A percentile compares a stretch with the other conserved stretches of the same genome.
These are phyloP conservation scores for Clinocottus analis DNA, from an alignment of 2,113 vertebrate genomes.

Conservation along the genomic window DNA sequence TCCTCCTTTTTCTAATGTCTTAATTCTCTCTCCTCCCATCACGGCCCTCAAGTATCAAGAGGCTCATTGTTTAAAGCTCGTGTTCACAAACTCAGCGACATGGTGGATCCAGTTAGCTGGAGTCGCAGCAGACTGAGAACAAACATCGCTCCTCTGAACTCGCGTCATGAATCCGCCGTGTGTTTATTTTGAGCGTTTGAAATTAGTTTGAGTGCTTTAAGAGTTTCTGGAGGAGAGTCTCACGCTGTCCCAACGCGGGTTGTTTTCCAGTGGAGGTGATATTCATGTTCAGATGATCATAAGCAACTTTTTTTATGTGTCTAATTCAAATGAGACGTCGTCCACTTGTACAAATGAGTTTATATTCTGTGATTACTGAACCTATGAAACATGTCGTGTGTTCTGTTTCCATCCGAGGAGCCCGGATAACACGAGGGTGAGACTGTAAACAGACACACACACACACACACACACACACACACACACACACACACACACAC, in stretches of 20 bases:
- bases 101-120: slow-evolving; percentile 28
- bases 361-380: too few species aligned
- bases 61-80: slow-evolving; percentile 37
- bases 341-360: not conserved
- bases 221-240: slow-evolving; percentile 4
- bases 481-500: too few species aligned
- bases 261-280: too few species aligned
- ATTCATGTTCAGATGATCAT: not conserved
- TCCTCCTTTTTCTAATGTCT: slow-evolving; percentile 14
- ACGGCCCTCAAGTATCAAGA: slow-evolving; percentile 48
- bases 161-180: not conserved
- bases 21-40: slow-evolving; percentile 11
- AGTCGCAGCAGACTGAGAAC: slow-evolving; percentile 32
- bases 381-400: too few species aligned
- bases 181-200: slow-evolving; percentile 22
- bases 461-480: too few species aligned
- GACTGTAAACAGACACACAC: too few species aligned
- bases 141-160: slow-evolving; percentile 32
- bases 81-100: slow-evolving; percentile 10
- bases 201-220: slow-evolving; percentile 17
- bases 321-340: not conserved
- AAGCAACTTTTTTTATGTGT: not conserved
- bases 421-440: too few species aligned
- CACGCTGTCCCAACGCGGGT: too few species aligned
- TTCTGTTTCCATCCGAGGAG: too few species aligned